Evolutionary conservation across 2,888 invertebrate species (phyloP), one percentile per base, ranked within the genome.

Genomic region (Heteromurus nitidus): DNA sequence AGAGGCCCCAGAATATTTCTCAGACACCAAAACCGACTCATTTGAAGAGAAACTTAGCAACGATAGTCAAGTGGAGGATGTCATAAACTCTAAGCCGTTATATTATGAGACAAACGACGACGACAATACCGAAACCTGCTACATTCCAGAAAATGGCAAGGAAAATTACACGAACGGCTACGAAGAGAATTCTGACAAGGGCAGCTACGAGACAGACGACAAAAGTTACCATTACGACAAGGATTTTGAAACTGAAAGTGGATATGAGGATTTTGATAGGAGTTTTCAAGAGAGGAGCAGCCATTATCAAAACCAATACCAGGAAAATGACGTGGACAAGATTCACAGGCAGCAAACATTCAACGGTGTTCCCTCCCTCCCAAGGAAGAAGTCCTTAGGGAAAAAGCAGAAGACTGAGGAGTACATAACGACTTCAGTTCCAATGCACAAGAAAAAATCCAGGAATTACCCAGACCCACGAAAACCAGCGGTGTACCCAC

Each of bases 401-500:
- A 60, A 68, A 76, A 73, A 84, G 75, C 72, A 65, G 31, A 55
- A 84, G 69, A 80, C 82, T 22, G 73, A 80, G 7, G 79, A 80
- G 24, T 75, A 20, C 60, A 26, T 64, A 0, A 7, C 68, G 18
- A 16, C 55, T 2, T 30, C 53, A 5, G 24, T 60, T 18, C 72
- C 72, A 11, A 24, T 53, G 22, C 42, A 55, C 18, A 82, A 79
- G 47, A 68, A 53, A 26, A 82, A 82, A 30, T n/a, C 81, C 9
- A 82, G 82, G 20, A 62, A 81, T 3, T 85, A 83, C 53, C 85
- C 86, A 18, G 83, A 84, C 55, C 85, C 85, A 5, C 30, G 87
- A 5, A 86, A 86, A 50, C 86, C 86, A 18, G 84, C 86, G 11
- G 82, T 81, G 16, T 87, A 86, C 67, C 87, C 86, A 0, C 86